phyloP scores from a whole-genome alignment of 2,888 invertebrate species.

The Campoplex capitator region DNA sequence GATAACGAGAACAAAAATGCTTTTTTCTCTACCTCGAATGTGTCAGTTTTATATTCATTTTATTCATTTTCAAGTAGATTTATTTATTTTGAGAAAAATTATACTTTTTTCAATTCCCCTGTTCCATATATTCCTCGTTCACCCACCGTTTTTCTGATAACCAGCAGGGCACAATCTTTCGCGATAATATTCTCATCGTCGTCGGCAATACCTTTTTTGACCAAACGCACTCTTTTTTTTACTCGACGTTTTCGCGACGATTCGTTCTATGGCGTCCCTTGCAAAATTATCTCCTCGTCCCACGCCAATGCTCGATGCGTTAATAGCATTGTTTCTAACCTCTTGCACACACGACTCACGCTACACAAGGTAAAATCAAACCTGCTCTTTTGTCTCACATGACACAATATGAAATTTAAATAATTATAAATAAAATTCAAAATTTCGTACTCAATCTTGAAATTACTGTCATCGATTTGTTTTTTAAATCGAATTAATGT shows the following conservation, averaged over 20 bases:
- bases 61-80: background rate
- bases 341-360: conserved; percentile 42
- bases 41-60: background rate
- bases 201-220: background rate
- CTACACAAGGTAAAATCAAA: conserved; percentile 15
- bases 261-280: conserved; percentile 64
- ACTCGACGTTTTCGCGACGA: background rate
- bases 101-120: background rate
- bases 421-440: no score
- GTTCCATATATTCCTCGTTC: background rate
- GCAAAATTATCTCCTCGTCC: conserved; percentile 73
- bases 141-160: background rate
- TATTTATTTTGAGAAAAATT: background rate
- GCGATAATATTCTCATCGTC: conserved; percentile 6
- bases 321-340: conserved; percentile 79
- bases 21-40: background rate
- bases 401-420: background rate
- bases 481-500: no score
- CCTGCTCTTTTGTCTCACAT: background rate
- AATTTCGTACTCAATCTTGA: no score
- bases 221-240: background rate
- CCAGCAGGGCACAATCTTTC: background rate
- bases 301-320: conserved; percentile 79
- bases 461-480: no score
- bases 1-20: background rate